Evolutionary conservation across 2,113 vertebrate genomes (phyloP).

Genomic region (Prinia subflava): DNA sequence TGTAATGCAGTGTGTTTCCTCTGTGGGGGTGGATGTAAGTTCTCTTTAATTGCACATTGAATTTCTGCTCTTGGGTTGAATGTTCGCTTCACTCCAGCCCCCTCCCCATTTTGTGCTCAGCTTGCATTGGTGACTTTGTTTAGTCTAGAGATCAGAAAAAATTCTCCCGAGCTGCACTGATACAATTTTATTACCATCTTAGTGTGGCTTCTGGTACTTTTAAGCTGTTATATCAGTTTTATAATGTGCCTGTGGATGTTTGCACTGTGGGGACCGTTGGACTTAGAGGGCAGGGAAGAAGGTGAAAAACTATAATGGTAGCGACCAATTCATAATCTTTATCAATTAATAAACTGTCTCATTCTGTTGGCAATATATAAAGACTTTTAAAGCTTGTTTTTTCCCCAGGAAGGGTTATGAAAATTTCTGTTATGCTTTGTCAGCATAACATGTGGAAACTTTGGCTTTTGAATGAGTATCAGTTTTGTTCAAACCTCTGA

Average conservation of each 20-base stretch:
- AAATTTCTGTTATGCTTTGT: background rate
- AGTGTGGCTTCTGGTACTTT: background rate
- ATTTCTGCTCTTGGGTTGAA: background rate
- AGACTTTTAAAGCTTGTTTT: background rate
- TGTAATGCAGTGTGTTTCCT: background rate
- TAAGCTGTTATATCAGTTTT: background rate
- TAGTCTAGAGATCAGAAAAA: slow-evolving; percentile 38
- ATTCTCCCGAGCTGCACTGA: background rate
- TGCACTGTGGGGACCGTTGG: background rate
- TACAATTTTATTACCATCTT: background rate
- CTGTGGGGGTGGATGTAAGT: background rate
- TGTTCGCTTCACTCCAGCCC: background rate
- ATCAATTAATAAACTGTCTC: background rate
- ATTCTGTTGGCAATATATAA: background rate
- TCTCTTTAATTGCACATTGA: background rate
- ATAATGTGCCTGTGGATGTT: background rate
- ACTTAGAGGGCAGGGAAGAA: background rate
- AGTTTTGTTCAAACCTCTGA: background rate
- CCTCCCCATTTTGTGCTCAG: background rate
- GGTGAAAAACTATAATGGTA: background rate
- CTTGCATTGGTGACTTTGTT: slow-evolving; percentile 1
- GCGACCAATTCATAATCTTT: background rate
- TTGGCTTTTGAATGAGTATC: background rate
- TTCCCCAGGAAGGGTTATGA: fast-evolving
- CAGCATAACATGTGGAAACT: background rate